phyloP scores from a whole-genome alignment of 2,888 invertebrate species.

The Rhamnusium bicolor region DNA sequence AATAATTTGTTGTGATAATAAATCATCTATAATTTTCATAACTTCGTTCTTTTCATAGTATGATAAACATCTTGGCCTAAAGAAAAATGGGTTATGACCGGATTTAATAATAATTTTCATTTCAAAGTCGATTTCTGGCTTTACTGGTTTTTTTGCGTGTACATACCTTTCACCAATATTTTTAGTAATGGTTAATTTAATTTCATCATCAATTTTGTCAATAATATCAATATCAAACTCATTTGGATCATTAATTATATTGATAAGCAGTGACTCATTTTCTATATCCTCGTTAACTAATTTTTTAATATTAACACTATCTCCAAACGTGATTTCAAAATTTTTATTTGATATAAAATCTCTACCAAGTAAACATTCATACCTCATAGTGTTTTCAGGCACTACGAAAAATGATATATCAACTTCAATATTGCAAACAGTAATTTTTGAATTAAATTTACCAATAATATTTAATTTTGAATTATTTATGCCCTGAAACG shows the following conservation, averaged over 20 bases:
- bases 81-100: slow-evolving; percentile 28
- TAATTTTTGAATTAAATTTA: too few relatives aligned
- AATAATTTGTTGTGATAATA: slow-evolving; percentile 33
- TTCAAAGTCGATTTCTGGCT: slow-evolving; percentile 8
- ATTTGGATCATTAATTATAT: background rate
- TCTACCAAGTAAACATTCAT: too few relatives aligned
- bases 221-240: background rate
- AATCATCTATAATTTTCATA: slow-evolving; percentile 37
- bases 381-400: too few relatives aligned
- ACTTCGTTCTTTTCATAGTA: slow-evolving; percentile 40
- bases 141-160: background rate
- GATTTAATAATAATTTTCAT: slow-evolving; percentile 19
- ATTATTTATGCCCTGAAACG: too few relatives aligned
- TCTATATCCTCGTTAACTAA: background rate
- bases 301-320: background rate
- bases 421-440: too few relatives aligned
- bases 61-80: slow-evolving; percentile 34
- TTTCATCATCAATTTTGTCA: background rate
- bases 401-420: too few relatives aligned
- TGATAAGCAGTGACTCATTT: too few relatives aligned
- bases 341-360: too few relatives aligned
- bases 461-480: too few relatives aligned
- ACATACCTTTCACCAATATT: background rate
- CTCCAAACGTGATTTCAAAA: too few relatives aligned
- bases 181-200: background rate